These are phyloP conservation scores for Physella acuta DNA, from an alignment of 1,140 invertebrate genomes.

Conservation along the genomic window DNA sequence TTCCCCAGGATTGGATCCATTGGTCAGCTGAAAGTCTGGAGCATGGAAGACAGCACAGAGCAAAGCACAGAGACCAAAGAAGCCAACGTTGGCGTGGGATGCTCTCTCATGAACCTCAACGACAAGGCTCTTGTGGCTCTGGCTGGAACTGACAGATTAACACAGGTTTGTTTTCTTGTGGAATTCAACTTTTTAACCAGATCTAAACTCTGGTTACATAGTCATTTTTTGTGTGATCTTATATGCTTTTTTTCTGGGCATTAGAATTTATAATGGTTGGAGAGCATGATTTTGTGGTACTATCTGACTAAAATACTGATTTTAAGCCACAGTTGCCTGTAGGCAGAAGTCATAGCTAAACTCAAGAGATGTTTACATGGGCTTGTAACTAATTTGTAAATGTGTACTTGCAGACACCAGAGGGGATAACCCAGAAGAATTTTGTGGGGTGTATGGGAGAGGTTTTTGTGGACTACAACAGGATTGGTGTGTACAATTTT, in stretches of 20 bases:
- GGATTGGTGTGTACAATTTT: slow-evolving; percentile 89
- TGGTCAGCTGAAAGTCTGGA: slow-evolving; percentile 64
- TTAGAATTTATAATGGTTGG: no score
- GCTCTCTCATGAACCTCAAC: slow-evolving; percentile 64
- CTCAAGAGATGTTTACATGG: no score
- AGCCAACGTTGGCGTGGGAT: slow-evolving; percentile 61
- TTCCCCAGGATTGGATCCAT: slow-evolving; percentile 63
- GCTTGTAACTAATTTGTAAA: no score
- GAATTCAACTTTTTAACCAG: not conserved
- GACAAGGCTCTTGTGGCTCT: slow-evolving; percentile 38
- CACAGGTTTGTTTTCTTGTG: no score
- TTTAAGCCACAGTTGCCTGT: no score
- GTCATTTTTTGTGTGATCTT: not conserved
- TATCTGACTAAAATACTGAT: no score
- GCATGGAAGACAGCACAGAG: slow-evolving; percentile 42
- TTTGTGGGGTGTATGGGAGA: slow-evolving; percentile 76
- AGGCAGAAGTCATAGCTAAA: no score
- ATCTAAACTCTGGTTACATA: not conserved
- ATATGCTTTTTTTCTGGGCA: no score
- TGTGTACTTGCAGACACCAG: slow-evolving; percentile 57
- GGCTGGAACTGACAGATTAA: slow-evolving; percentile 29
- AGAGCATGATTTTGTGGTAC: no score
- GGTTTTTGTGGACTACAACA: slow-evolving; percentile 74
- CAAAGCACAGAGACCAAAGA: slow-evolving; percentile 15
- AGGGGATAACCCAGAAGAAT: slow-evolving; percentile 48